Base-by-base conservation (phyloP, 1,140 invertebrate genomes). In the Prorops nasuta region DNA sequence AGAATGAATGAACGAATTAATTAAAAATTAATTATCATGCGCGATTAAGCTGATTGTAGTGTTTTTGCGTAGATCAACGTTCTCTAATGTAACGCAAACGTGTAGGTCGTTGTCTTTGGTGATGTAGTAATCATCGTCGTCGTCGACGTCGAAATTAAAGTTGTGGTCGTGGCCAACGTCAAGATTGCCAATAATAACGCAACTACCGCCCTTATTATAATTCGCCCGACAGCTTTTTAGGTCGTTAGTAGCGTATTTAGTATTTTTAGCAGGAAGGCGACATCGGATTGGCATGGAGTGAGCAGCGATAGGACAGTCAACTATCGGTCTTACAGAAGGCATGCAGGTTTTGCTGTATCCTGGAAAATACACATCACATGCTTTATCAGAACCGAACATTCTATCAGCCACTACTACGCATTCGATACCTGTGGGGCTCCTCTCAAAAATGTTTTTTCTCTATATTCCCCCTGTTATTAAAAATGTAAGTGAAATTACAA, bases 291-390 rank as follows among this genome's bases (percentile, higher is more conserved):
- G 67, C 63, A 74, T 67, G 57, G 52, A 67, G 69, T 58, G 71
- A 73, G 63, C 71, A 69, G 71, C 70, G 67, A 70, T 61, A 59
- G 73, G 67, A 74, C 66, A 70, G 67, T 74, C 69, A 74, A 76
- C 71, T 71, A 77, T 71, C 67, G 76, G 69, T 74, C 67, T 77
- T 76, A 78, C 69, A 76, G 75, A 69, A 78, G 74, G 72, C 75
- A 78, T 78, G 75, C 75, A 75, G 73, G 67, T 73, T 74, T 76
- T 72, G 67, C 60, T 52, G 71, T 64, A 68, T 62, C 75, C 75
- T 76, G 75, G 59, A 72, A 76, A 72, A 76, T 64, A 76, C 66
- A 70, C 64, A 68, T 72, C 64, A 76, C 74, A 75, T 76, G 74
- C 74, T 66, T 50, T 55, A 70, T 76, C 67, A 76, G 69, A 74